phyloP scores from a whole-genome alignment of 2,113 vertebrate species.

The Chaetodon auriga region DNA sequence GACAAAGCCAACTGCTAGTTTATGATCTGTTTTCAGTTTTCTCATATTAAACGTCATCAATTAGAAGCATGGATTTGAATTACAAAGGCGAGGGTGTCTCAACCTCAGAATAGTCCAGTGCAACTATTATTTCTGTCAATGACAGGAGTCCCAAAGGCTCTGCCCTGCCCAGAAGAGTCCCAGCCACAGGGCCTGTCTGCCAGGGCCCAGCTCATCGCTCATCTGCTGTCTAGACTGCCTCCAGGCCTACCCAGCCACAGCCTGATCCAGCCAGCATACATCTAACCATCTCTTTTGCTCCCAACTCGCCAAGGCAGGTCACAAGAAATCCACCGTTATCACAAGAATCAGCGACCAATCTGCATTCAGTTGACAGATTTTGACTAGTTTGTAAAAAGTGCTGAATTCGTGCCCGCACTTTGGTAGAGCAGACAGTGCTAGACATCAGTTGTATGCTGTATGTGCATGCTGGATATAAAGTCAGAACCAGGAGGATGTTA shows the following conservation, averaged over 20 bases:
- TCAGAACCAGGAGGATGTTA: background rate
- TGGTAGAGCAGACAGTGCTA: background rate
- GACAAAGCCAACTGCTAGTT: background rate
- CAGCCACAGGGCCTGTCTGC: conserved; percentile 57
- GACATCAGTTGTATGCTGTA: no score
- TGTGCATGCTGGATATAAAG: background rate
- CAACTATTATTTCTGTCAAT: conserved; percentile 35
- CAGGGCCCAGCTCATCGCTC: conserved; percentile 64
- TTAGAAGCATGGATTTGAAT: background rate
- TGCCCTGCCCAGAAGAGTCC: conserved; percentile 41
- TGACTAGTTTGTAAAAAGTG: background rate
- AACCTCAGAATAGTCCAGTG: conserved; percentile 1
- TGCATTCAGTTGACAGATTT: background rate
- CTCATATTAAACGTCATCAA: background rate
- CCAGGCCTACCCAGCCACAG: conserved; percentile 44
- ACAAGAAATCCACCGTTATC: conserved; percentile 18
- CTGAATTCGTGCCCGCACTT: background rate
- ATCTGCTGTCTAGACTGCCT: conserved; percentile 78
- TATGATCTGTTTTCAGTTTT: conserved; percentile 11
- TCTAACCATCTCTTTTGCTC: conserved; percentile 17
- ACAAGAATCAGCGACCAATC: background rate
- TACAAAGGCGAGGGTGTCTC: conserved; percentile 1
- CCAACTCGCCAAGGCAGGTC: background rate
- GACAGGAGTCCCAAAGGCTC: conserved; percentile 33
- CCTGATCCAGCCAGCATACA: conserved; percentile 28